Percentiles rank a stretch among this genome's conserved stretches.
Evolutionary conservation across 2,888 invertebrate genomes (phyloP).

Genomic region (Ophonus ardosiacus): DNA sequence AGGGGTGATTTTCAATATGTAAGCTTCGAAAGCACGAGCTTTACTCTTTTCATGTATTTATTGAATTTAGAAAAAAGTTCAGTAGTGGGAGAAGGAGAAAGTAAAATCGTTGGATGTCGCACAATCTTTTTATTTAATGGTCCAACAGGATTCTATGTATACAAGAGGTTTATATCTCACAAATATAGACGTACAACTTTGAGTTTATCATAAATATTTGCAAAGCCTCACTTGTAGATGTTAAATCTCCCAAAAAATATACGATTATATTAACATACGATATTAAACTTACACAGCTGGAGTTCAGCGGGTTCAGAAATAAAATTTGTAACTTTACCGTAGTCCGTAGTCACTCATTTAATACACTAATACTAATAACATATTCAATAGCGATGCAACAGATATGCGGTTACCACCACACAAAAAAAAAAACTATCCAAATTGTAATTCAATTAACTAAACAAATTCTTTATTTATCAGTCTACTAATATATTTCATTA

Average conservation of each 20-base stretch:
- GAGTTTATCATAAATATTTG: neutral
- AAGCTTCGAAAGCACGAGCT: constrained; percentile 31
- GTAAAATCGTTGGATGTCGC: neutral
- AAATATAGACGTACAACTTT: constrained; percentile 26
- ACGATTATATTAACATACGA: neutral
- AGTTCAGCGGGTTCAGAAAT: no score
- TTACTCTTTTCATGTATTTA: constrained; percentile 48
- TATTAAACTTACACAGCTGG: neutral
- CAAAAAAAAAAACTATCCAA: no score
- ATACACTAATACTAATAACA: no score
- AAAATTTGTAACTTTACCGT: no score
- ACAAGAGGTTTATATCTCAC: constrained; percentile 30
- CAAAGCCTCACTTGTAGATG: neutral
- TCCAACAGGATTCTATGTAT: constrained; percentile 22
- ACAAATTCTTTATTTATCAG: no score
- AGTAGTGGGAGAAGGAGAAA: constrained; percentile 25
- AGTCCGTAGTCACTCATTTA: no score
- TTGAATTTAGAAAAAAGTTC: constrained; percentile 37
- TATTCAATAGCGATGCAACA: no score
- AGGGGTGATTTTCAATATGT: constrained; percentile 37
- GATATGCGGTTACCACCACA: no score
- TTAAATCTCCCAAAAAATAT: neutral
- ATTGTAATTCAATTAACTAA: no score
- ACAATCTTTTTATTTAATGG: constrained; percentile 48
- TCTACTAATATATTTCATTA: no score